Evolutionary conservation across 2,797 vertebrate species (phyloP).

Genomic region (Selene dorsalis): DNA sequence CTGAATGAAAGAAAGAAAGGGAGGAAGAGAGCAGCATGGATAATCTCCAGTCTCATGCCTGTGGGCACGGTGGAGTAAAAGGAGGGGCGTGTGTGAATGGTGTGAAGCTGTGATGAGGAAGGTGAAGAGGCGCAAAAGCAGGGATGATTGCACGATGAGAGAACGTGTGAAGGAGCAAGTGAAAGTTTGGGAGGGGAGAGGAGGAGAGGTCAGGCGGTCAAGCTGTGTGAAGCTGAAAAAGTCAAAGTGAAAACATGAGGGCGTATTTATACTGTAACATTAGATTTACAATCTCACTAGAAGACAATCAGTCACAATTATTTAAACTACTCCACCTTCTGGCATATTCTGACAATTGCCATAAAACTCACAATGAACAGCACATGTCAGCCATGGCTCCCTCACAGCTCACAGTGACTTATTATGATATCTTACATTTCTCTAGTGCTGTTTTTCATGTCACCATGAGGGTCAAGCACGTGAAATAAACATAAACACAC

Average conservation of each 20-base stretch:
- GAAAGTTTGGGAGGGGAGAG: constrained; percentile 21
- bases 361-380: constrained; percentile 43
- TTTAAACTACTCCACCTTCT: constrained; percentile 48
- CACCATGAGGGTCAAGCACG: constrained; percentile 20
- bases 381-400: constrained; percentile 29
- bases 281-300: constrained; percentile 58
- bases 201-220: constrained; percentile 44
- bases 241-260: constrained; percentile 58
- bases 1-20: background rate
- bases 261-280: constrained; percentile 70
- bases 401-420: constrained; percentile 28
- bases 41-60: constrained; percentile 43
- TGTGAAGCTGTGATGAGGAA: constrained; percentile 30
- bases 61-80: constrained; percentile 27
- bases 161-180: constrained; percentile 21
- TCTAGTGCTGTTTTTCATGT: constrained; percentile 50
- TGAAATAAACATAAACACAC: constrained; percentile 51
- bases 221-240: constrained; percentile 22
- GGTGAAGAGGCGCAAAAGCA: constrained; percentile 33
- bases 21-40: constrained; percentile 14
- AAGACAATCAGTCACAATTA: constrained; percentile 65
- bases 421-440: constrained; percentile 45
- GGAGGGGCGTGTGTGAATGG: background rate
- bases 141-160: constrained; percentile 29
- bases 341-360: constrained; percentile 47